Base-by-base conservation (phyloP, 1,140 invertebrate genomes). In the Brachionus asplanchnoidis region DNA sequence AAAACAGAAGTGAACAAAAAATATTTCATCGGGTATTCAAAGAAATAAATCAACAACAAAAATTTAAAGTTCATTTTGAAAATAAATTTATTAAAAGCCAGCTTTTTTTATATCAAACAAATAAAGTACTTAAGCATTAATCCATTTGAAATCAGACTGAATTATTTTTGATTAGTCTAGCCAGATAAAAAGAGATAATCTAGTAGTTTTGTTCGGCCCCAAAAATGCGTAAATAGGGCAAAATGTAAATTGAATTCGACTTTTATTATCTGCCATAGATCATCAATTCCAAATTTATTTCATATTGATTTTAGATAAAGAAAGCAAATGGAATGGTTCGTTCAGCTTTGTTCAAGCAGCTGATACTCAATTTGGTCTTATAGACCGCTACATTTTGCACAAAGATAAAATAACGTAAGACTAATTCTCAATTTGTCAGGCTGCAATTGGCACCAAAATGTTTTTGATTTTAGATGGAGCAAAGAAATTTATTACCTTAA, bases 311-410 rank as follows among this genome's bases (percentile, higher is more conserved):
- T 44, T 42, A 82, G 79, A 85, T 70, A 85, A 73, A 70, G 86
- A 88, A 85, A 83, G 85, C 20, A 26, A 85, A 85, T 91, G 90
- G 90, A 85, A 86, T 20, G 88, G 87, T 8, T 86, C 89, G 2
- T 90, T 91, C 79, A 86, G 68, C 77, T 92, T 92, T 86, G 88
- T 92, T 46, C 91, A 92, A 87, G 91, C 88, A 20, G 91, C 92
- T 8, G 92, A 92, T 85, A 88, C 88, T 44, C 92, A 92, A 86
- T 89, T 91, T 85, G 92, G 92, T 26, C 88, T 92, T 87, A 91
- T 91, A 73, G 88, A 90, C 20, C 85, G 85, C 20, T 87, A 86
- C 85, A 56, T 88, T 20, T 85, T 88, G n/a, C 90, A 77, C 87
- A 88, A 84, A 17, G 85, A 11, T 84, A 88, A 40, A 73, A 77